A percentile compares a stretch with the other conserved stretches of the same genome.
phyloP scores from a whole-genome alignment of 2,888 invertebrate species.

The Sphaerophoria rueppellii region DNA sequence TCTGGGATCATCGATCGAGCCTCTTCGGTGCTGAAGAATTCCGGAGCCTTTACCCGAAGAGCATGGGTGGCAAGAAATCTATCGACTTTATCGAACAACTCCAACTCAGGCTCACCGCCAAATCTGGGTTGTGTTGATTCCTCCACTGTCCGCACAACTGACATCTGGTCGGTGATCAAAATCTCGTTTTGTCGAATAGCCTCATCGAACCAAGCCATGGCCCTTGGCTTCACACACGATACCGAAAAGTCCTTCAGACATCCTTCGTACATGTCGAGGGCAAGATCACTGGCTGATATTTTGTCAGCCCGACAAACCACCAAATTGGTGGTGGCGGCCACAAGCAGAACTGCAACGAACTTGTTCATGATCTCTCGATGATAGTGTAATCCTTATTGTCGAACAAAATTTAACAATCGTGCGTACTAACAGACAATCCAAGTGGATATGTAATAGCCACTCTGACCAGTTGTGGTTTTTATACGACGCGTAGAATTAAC shows the following conservation, averaged over 20 bases:
- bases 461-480: slow-evolving; percentile 80
- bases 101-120: slow-evolving; percentile 79
- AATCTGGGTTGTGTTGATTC: slow-evolving; percentile 75
- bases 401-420: slow-evolving; percentile 70
- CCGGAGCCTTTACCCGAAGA: slow-evolving; percentile 89
- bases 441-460: slow-evolving; percentile 80
- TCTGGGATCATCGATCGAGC: slow-evolving; percentile 80
- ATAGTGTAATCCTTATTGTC: slow-evolving; percentile 50
- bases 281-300: slow-evolving; percentile 85
- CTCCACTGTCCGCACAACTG: slow-evolving; percentile 86
- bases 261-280: slow-evolving; percentile 86
- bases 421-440: slow-evolving; percentile 79
- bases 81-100: slow-evolving; percentile 89
- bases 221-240: slow-evolving; percentile 90
- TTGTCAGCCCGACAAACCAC: slow-evolving; percentile 69
- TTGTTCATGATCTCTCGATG: slow-evolving; percentile 76
- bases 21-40: slow-evolving; percentile 83
- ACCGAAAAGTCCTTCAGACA: slow-evolving; percentile 88
- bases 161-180: slow-evolving; percentile 89
- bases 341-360: slow-evolving; percentile 75
- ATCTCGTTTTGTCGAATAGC: slow-evolving; percentile 87
- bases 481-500: slow-evolving; percentile 80
- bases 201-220: slow-evolving; percentile 88
- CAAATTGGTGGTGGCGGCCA: slow-evolving; percentile 73
- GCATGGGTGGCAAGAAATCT: slow-evolving; percentile 89